A percentile compares a stretch with the other conserved stretches of the same genome.
Evolutionary conservation across 2,888 invertebrate species (phyloP).

Genomic region (Ennomos quercinarius): DNA sequence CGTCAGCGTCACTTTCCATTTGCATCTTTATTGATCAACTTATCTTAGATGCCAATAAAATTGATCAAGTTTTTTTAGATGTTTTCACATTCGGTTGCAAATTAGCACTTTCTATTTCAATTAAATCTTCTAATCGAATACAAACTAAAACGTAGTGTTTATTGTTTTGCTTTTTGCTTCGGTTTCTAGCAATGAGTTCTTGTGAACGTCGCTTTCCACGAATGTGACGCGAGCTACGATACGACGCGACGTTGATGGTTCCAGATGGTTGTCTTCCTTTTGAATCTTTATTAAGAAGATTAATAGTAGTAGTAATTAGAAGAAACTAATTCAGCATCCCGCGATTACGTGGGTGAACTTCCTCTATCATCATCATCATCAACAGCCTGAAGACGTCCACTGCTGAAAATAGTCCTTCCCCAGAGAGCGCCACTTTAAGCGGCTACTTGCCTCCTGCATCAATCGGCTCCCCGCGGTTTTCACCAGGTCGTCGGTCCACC

Average conservation of each 20-base stretch:
- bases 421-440: no score
- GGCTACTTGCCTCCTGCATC: no score
- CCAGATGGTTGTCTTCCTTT: slow-evolving; percentile 33
- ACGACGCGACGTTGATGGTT: slow-evolving; percentile 26
- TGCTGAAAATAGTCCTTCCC: no score
- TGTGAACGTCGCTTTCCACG: slow-evolving; percentile 41
- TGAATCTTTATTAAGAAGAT: slow-evolving; percentile 11
- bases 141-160: slow-evolving; percentile 34
- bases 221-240: slow-evolving; percentile 33
- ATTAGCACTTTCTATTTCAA: slow-evolving; percentile 53
- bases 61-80: slow-evolving; percentile 34
- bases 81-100: slow-evolving; percentile 24
- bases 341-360: slow-evolving; percentile 14
- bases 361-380: no score
- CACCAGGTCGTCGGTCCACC: no score
- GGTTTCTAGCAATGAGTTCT: slow-evolving; percentile 51
- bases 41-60: slow-evolving; percentile 29
- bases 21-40: slow-evolving; percentile 30
- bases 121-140: slow-evolving; percentile 39
- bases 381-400: no score
- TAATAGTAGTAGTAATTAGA: slow-evolving; percentile 8
- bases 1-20: slow-evolving; percentile 35
- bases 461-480: no score
- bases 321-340: slow-evolving; percentile 9
- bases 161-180: slow-evolving; percentile 57